Evolutionary conservation across 2,113 vertebrate species (phyloP), one percentile per base, ranked within the genome.

Genomic region (Spea multiplicata): DNA sequence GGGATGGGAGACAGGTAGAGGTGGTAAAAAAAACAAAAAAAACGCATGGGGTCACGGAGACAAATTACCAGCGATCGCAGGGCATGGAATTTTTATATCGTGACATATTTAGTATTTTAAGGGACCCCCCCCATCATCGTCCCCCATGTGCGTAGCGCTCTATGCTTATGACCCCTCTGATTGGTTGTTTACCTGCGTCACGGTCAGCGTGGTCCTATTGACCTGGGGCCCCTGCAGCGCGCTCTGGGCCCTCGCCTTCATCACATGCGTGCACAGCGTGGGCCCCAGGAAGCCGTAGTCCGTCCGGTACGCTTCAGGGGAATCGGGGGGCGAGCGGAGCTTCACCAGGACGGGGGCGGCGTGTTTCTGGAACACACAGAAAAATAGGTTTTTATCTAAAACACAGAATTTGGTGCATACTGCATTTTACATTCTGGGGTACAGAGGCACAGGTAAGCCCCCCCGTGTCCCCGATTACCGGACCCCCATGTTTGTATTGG

Each of bases 131-230:
- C n/a, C n/a, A n/a, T n/a, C 30, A 30, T 30, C 30, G 30, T 30
- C 30, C 30, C 30, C 30, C 30, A 30, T 30, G 30, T 30, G 30
- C 30, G 30, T 30, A 30, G 30, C 30, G 30, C 30, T 30, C 30
- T 30, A 30, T 30, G 30, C 30, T 53, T 3, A 3, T 53, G 50
- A 53, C 50, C 6, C 50, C 50, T 53, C 50, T 3, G 50, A 53
- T 6, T 8, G 50, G 50, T 3, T 1, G 50, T 53, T 46, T 77
- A 96, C 95, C 94, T 97, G 96, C 5, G 96, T 97, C 90, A 97
- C 96, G 84, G 96, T 97, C 75, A 97, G 90, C 2, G 95, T 97
- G 83, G 96, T 96, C 82, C 96, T 91, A 89, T 97, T 97, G 83
- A 97, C 95, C 81, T 95, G 95, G 80, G 96, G 95, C 45, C 94